phyloP scores from a whole-genome alignment of 2,888 invertebrate species.

The Mantis religiosa region DNA sequence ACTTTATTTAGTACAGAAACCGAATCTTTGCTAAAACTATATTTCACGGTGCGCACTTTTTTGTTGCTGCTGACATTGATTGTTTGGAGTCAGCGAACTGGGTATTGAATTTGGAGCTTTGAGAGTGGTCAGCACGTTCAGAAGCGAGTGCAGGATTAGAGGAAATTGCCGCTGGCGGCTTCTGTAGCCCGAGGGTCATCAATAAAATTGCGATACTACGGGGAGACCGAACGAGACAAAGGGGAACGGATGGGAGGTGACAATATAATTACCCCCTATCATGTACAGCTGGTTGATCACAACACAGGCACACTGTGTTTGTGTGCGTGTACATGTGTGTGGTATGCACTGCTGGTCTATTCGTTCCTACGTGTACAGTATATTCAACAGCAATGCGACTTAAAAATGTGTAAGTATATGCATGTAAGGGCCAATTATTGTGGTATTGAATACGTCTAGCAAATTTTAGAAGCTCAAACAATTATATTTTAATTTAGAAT shows the following conservation, averaged over 20 bases:
- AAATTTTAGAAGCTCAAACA: no score
- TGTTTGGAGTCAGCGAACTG: neutral
- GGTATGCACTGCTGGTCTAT: neutral
- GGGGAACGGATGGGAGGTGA: slow-evolving; percentile 20
- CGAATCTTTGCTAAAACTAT: neutral
- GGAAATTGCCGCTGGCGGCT: slow-evolving; percentile 1
- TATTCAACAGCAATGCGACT: neutral
- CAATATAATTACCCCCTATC: slow-evolving; percentile 23
- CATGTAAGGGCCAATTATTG: no score
- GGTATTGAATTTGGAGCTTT: slow-evolving; percentile 3
- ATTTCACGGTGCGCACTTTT: neutral
- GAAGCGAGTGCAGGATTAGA: neutral
- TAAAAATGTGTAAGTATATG: neutral
- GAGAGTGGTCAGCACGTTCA: neutral
- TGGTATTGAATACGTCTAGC: no score
- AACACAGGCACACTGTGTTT: neutral
- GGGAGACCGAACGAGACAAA: neutral
- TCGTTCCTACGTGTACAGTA: neutral
- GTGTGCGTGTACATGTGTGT: no score
- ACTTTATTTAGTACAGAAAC: no score
- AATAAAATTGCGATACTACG: slow-evolving; percentile 9
- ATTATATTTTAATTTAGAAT: no score
- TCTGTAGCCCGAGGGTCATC: slow-evolving; percentile 3
- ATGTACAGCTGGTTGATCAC: slow-evolving; percentile 17
- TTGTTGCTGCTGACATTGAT: neutral